phyloP scores from a whole-genome alignment of 1,140 invertebrate genomes.

The Nylanderia fulva region DNA sequence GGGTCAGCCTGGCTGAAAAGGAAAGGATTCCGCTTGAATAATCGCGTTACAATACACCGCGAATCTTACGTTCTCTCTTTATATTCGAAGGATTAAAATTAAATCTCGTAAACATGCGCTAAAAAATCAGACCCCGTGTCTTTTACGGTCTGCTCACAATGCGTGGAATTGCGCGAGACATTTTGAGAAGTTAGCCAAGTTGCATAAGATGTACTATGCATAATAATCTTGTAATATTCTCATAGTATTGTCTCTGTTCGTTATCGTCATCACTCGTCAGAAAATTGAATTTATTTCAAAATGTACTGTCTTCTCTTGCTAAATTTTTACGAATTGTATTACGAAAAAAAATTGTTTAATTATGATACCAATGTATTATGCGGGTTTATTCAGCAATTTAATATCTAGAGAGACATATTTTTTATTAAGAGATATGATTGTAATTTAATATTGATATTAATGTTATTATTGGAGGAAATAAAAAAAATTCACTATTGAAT shows the following conservation, averaged over 20 bases:
- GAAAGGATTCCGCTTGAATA: background rate
- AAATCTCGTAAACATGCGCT: background rate
- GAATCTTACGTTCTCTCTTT: background rate
- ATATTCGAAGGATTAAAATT: background rate
- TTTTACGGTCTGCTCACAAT: conserved; percentile 20
- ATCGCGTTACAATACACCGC: background rate
- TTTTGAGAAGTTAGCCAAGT: conserved; percentile 20
- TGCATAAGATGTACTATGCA: conserved; percentile 32
- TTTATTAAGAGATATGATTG: too few species aligned
- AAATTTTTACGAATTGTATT: background rate
- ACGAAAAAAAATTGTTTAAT: background rate
- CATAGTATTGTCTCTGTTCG: conserved; percentile 27
- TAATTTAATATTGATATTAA: too few species aligned
- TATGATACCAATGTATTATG: background rate
- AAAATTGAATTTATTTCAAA: conserved; percentile 28
- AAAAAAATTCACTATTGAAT: too few species aligned
- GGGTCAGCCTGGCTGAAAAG: background rate
- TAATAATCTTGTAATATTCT: conserved; percentile 41
- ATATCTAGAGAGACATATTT: background rate
- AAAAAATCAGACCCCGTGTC: conserved; percentile 15
- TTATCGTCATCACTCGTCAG: conserved; percentile 22
- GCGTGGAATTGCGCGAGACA: conserved; percentile 44
- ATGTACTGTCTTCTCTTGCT: background rate
- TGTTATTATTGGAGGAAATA: too few species aligned
- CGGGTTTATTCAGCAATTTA: background rate